These are phyloP conservation scores for Tokudaia muenninki DNA, from an alignment of 2,797 vertebrate species.

Conservation along the genomic window DNA sequence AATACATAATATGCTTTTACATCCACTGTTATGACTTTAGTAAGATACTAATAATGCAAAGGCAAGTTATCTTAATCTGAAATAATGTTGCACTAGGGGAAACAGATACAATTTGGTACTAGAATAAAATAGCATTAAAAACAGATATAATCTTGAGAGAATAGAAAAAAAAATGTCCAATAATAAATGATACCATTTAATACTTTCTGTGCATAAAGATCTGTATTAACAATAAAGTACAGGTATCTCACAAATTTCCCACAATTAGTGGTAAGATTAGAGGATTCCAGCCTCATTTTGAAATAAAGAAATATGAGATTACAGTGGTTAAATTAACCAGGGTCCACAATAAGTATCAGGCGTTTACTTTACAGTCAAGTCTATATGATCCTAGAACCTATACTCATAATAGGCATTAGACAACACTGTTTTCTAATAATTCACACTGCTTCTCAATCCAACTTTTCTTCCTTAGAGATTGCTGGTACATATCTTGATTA, in stretches of 20 bases:
- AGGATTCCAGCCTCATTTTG: not conserved
- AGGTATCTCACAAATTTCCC: not conserved
- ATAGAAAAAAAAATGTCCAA: not conserved
- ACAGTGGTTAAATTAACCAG: not conserved
- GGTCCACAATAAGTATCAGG: not conserved
- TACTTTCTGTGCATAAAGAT: not conserved
- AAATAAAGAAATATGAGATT: not conserved
- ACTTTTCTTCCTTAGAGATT: not conserved
- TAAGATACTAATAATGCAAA: slow-evolving; percentile 13
- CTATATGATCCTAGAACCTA: not conserved
- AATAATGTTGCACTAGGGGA: not conserved
- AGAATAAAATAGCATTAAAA: slow-evolving; percentile 17
- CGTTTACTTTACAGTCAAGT: not conserved
- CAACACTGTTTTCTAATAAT: not conserved
- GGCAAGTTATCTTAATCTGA: not conserved
- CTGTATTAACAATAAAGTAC: not conserved
- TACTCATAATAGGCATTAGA: not conserved
- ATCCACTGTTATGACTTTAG: not conserved
- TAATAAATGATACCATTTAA: not conserved
- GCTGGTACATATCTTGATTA: not conserved
- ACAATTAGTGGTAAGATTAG: not conserved
- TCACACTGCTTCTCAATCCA: not conserved
- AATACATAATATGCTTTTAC: not conserved
- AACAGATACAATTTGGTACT: not conserved
- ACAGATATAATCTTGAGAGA: not conserved